These are phyloP conservation scores for Drosophila quadrilineata DNA, from an alignment of 1,140 invertebrate species.

Conservation along the genomic window DNA sequence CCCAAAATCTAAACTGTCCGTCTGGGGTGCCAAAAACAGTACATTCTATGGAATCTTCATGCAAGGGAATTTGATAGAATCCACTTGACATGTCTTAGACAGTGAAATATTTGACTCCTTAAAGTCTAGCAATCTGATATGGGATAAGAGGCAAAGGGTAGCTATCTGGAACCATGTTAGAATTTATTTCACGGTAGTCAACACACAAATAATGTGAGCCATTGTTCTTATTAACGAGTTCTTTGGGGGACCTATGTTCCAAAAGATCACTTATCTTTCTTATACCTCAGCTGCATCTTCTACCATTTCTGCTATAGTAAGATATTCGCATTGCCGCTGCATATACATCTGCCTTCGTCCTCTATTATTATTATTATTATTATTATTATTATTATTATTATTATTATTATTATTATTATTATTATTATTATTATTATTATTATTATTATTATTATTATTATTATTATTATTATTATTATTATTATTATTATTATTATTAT, in stretches of 20 bases:
- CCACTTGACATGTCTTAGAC: constrained; percentile 5
- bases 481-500: no score
- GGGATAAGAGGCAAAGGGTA: constrained; percentile 1
- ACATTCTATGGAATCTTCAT: constrained; percentile 5
- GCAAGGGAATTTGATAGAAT: constrained; percentile 2
- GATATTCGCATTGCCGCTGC: no score
- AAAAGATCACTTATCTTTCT: constrained; percentile 9
- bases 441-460: no score
- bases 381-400: no score
- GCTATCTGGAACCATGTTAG: constrained; percentile 4
- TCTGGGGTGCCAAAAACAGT: not conserved
- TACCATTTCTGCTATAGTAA: constrained; percentile 14
- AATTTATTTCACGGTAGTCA: constrained; percentile 11
- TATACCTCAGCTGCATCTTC: constrained; percentile 4
- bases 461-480: no score
- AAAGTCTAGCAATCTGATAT: constrained; percentile 7
- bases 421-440: no score
- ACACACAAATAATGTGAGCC: not conserved
- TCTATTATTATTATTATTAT: no score
- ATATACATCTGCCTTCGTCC: no score
- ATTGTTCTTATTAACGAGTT: constrained; percentile 2
- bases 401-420: no score
- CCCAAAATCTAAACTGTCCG: constrained; percentile 6
- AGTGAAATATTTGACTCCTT: constrained; percentile 15
- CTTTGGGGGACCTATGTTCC: constrained; percentile 8